These are phyloP conservation scores for Scarus forsteni DNA, from an alignment of 2,797 vertebrate species.

Conservation along the genomic window DNA sequence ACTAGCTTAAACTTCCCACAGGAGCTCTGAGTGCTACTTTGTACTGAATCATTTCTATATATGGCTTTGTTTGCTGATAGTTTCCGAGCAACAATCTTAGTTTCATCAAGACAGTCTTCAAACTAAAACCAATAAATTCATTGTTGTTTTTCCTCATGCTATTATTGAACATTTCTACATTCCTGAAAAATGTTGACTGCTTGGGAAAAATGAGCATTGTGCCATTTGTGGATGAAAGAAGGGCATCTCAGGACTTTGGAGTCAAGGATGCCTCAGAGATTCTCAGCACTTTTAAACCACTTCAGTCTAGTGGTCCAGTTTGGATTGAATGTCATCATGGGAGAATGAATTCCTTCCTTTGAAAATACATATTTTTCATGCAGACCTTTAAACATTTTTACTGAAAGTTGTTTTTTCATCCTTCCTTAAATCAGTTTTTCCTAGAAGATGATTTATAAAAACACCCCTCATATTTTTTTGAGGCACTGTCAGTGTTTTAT, in stretches of 20 bases:
- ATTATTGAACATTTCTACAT: slow-evolving; percentile 6
- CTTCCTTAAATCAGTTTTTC: slow-evolving; percentile 23
- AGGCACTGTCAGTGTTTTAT: too few relatives aligned
- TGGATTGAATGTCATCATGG: slow-evolving; percentile 38
- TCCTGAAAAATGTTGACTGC: slow-evolving; percentile 22
- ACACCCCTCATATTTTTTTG: background rate
- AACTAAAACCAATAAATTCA: background rate
- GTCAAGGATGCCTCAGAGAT: slow-evolving; percentile 23
- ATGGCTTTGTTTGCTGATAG: background rate
- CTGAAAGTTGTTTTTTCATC: background rate
- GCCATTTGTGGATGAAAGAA: slow-evolving; percentile 48
- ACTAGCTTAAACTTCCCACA: too few relatives aligned
- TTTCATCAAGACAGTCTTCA: too few relatives aligned
- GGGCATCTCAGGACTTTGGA: slow-evolving; percentile 17
- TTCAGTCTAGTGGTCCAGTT: slow-evolving; percentile 24
- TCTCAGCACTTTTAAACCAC: slow-evolving; percentile 28
- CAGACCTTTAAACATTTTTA: slow-evolving; percentile 26
- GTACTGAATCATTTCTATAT: background rate
- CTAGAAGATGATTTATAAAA: background rate
- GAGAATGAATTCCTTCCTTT: slow-evolving; percentile 35
- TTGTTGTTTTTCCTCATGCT: slow-evolving; percentile 10
- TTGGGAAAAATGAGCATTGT: slow-evolving; percentile 51
- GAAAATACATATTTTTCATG: slow-evolving; percentile 14
- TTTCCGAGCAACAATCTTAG: background rate
- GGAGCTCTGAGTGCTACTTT: background rate